phyloP scores from a whole-genome alignment of 2,113 vertebrate genomes.

The Saguinus imperator region DNA sequence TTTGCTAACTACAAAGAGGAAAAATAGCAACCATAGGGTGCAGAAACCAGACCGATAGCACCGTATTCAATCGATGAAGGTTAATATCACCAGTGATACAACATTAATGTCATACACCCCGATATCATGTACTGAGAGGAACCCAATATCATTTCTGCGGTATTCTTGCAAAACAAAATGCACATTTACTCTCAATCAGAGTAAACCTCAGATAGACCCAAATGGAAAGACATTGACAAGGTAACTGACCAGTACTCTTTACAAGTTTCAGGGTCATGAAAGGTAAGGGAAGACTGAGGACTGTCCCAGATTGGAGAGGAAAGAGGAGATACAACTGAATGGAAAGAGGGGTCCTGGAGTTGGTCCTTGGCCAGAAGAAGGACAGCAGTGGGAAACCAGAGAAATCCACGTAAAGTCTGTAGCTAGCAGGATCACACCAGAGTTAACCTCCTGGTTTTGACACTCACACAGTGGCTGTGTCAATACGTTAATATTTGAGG shows the following conservation, averaged over 20 bases:
- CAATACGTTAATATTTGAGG: background rate
- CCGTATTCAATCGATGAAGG: background rate
- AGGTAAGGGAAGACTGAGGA: background rate
- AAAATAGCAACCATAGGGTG: background rate
- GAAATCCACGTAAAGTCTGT: background rate
- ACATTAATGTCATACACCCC: too few relatives aligned
- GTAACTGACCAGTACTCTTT: background rate
- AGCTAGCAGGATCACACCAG: background rate
- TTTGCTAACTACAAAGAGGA: background rate
- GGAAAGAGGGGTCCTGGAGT: background rate
- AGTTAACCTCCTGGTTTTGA: background rate
- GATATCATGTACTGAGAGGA: background rate
- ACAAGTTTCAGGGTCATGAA: background rate
- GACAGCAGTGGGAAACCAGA: background rate
- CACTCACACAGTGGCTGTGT: background rate
- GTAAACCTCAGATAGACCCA: background rate
- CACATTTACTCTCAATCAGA: background rate
- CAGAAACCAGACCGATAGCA: background rate
- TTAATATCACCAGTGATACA: background rate
- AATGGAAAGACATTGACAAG: background rate
- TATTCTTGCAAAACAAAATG: background rate
- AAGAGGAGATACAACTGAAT: background rate
- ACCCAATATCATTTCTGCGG: background rate
- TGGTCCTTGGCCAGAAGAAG: background rate
- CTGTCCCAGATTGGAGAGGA: background rate